Base-by-base conservation (phyloP, 2,797 vertebrate genomes). In the Avahi laniger region DNA sequence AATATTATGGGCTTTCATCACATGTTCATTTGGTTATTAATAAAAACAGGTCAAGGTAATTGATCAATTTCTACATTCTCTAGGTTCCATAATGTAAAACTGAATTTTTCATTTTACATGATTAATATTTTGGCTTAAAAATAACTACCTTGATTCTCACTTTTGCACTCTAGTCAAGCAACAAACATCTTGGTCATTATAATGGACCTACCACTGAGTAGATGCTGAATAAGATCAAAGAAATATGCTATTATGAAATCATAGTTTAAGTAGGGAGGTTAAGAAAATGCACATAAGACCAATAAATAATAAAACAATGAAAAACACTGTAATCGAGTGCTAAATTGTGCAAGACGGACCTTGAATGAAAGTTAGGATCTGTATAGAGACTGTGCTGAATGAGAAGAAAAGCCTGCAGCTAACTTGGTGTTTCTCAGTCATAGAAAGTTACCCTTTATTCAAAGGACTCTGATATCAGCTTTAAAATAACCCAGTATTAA, bases 1-100 rank as follows among this genome's bases (percentile, higher is more conserved):
- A 97, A 96, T 89, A 48, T 7, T 93, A 11, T 76, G 57, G 33
- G 5, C 33, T 88, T 80, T 84, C 63, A 86, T 78, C 61, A 48
- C 7, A 61, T 6, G 0, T 61, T 83, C 0, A 28, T 70, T 67
- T 33, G 13, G 41, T 87, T 93, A 70, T 59, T 86, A 69, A 26
- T 50, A 75, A 85, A 92, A 90, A 7, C 2, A 70, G n/a, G 8
- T 92, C 41, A 87, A 86, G 24, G 35, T 70, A 84, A 89, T 41
- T 61, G 65, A 94, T 73, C 9, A 57, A 70, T 70, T 90, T 91
- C 38, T 70, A 43, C 13, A 35, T 63, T 52, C 35, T 78, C 33
- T 79, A 12, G 38, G 70, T 75, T 63, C 12, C 3, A 59, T 35
- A 83, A 82, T 79, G 3, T 65, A 15, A 1, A 57, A 59, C n/a